Evolutionary conservation across 2,888 invertebrate genomes (phyloP).

Genomic region (Aspidiotus rigidus): DNA sequence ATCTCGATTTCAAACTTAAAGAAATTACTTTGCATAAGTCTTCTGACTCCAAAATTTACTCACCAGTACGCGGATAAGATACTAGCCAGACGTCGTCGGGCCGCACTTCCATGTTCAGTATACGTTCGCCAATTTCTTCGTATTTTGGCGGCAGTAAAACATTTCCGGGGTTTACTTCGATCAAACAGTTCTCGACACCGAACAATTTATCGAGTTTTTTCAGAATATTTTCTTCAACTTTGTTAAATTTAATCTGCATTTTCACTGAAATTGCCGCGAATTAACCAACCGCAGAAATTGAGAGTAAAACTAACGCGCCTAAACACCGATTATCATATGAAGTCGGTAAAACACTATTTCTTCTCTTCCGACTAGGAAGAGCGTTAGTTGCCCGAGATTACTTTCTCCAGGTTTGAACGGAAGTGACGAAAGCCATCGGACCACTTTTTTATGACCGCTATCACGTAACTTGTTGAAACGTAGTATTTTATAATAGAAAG

Average conservation of each 20-base stretch:
- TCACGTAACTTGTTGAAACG: not conserved
- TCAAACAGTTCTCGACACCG: constrained; percentile 57
- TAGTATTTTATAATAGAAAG: constrained; percentile 2
- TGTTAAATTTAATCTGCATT: constrained; percentile 49
- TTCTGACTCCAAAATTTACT: constrained; percentile 33
- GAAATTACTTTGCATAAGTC: too few species aligned
- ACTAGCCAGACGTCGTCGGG: constrained; percentile 75
- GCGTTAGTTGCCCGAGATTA: not conserved
- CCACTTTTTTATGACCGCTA: not conserved
- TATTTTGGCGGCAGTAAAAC: constrained; percentile 62
- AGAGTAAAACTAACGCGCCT: not conserved
- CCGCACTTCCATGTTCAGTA: constrained; percentile 60
- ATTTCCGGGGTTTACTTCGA: constrained; percentile 62
- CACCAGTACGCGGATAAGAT: constrained; percentile 82
- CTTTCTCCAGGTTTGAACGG: not conserved
- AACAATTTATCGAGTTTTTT: constrained; percentile 58
- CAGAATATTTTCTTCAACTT: constrained; percentile 52
- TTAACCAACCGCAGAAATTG: not conserved
- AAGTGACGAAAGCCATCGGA: not conserved
- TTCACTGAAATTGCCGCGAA: constrained; percentile 52
- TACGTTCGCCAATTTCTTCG: constrained; percentile 57
- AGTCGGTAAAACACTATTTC: not conserved
- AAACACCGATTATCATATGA: too few species aligned
- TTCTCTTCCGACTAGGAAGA: not conserved
- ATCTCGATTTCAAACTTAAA: too few species aligned